These are phyloP conservation scores for Drosophila percnosoma DNA, from an alignment of 2,888 invertebrate species.

Conservation along the genomic window DNA sequence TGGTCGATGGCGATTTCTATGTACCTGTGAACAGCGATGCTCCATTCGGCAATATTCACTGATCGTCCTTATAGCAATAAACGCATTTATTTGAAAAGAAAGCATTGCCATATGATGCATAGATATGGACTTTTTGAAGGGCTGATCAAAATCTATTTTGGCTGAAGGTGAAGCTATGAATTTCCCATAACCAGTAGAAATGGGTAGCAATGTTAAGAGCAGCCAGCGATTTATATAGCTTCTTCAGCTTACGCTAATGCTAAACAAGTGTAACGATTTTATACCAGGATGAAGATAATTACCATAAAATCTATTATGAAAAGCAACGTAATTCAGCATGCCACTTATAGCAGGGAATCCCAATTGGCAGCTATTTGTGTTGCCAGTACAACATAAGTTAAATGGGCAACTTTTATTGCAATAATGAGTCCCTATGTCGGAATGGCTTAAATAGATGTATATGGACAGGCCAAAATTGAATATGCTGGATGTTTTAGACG, in stretches of 20 bases:
- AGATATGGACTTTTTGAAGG: not conserved
- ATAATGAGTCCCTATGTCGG: not conserved
- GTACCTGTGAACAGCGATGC: slow-evolving; percentile 68
- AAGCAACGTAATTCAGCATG: slow-evolving; percentile 28
- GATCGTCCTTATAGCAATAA: slow-evolving; percentile 8
- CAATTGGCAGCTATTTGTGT: too few relatives aligned
- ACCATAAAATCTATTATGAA: slow-evolving; percentile 18
- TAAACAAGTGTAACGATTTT: not conserved
- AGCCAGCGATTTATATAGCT: not conserved
- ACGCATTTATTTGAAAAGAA: not conserved
- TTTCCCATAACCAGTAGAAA: not conserved
- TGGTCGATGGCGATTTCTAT: slow-evolving; percentile 68
- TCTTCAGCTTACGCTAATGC: slow-evolving; percentile 82
- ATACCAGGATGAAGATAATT: not conserved
- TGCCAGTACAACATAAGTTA: not conserved
- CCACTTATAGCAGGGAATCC: not conserved
- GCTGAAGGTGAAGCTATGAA: not conserved
- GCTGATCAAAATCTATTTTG: not conserved
- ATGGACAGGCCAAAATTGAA: not conserved
- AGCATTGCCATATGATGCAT: not conserved
- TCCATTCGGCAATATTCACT: slow-evolving; percentile 63
- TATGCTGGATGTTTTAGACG: not conserved
- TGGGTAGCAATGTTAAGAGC: not conserved
- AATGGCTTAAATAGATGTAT: not conserved
- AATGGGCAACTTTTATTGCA: not conserved